A percentile compares a stretch with the other conserved stretches of the same genome.
Conservation (phyloP, 2,113 vertebrate species). For the Ptilorrhoa leucosticta region DNA sequence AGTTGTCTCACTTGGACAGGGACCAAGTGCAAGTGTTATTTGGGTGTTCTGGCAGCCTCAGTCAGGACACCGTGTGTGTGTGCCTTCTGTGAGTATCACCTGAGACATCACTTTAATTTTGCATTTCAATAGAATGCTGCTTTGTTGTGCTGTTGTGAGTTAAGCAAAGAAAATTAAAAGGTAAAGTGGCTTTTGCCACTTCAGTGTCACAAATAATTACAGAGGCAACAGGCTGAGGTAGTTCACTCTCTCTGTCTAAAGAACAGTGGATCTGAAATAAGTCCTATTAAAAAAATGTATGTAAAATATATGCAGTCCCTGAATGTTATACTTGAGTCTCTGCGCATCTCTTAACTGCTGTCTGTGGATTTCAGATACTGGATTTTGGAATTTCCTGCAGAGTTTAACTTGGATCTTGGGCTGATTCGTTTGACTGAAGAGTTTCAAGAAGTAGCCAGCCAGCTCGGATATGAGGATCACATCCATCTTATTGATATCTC, state of each 20-base stretch:
- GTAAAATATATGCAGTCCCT: neutral
- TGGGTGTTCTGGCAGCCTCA: neutral
- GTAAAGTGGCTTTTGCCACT: neutral
- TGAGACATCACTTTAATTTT: neutral
- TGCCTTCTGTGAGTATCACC: neutral
- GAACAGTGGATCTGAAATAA: neutral
- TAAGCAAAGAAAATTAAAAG: neutral
- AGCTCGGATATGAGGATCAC: conserved; percentile 88
- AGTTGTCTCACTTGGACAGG: neutral
- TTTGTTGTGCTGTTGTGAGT: neutral
- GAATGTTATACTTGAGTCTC: neutral
- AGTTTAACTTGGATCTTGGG: conserved; percentile 95
- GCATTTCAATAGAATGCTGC: neutral
- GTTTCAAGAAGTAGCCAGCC: conserved; percentile 85
- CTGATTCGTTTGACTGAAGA: conserved; percentile 91
- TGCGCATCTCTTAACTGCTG: neutral
- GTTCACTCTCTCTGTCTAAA: neutral
- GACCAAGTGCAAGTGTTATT: neutral
- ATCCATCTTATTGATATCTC: conserved; percentile 94
- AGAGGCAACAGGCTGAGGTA: neutral
- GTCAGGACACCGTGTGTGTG: neutral
- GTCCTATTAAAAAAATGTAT: neutral
- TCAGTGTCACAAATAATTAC: neutral
- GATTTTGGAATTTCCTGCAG: conserved; percentile 95
- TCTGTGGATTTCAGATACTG: conserved; percentile 85